Evolutionary conservation across 2,113 vertebrate species (phyloP), one percentile per base, ranked within the genome.

Genomic region (Pteruthius melanotis): DNA sequence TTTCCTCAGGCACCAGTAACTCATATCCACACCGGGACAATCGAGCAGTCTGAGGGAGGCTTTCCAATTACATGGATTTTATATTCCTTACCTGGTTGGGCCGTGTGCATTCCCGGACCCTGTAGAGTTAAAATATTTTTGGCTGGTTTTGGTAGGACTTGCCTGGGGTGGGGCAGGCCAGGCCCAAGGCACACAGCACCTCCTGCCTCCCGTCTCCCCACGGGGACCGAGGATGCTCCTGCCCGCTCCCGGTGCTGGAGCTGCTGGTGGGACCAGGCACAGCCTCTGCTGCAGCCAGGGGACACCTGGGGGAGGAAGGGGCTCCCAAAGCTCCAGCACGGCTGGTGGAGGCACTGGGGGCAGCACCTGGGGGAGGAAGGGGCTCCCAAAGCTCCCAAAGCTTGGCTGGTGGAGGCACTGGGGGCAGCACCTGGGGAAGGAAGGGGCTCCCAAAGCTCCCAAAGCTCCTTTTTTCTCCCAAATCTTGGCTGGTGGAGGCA

Each of bases 1-100:
- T 97, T 97, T 97, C 97, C 97, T 97, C 92, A 90, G 97, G 97
- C 97, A 95, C 92, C 94, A 94, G 95, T 97, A 97, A 97, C 94
- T 97, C 96, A 96, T 94, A 97, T 87, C 92, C 95, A 96, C 96
- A 83, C 76, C 96, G 96, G 96, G 97, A 83, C 96, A 95, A 97
- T 96, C 50, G 54, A 95, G 80, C 90, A 81, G 31, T 91, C 93
- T 49, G 75, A 76, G 89, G 85, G 63, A 96, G 79, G 79, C 42
- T 95, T 89, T 89, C 57, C 75, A 95, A 93, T 77, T 37, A 88
- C 94, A 82, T 64, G 83, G 77, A 90, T 93, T 97, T 95, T 84
- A 39, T 66, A 2, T 63, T 80, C 89, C 87, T 88, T 68, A 72
- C 68, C 65, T 82, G 31, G 44, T n/a, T 28, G n/a, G 27, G 59